These are phyloP conservation scores for Rhinoderma darwinii DNA, from an alignment of 2,113 vertebrate species.

Conservation along the genomic window DNA sequence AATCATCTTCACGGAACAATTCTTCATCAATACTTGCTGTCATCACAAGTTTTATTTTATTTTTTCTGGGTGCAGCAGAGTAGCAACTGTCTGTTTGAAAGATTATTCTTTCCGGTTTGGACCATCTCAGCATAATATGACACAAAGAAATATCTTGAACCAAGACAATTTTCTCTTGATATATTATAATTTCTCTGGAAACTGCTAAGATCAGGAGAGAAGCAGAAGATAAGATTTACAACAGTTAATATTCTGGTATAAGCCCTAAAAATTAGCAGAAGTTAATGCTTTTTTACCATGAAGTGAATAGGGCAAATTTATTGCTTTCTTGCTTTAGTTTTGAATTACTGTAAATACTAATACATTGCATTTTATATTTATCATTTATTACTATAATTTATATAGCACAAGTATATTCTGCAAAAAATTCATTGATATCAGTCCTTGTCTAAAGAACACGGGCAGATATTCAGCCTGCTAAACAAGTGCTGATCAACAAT, in stretches of 20 bases:
- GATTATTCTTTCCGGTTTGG: slow-evolving; percentile 37
- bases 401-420: neutral
- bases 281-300: neutral
- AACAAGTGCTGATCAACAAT: too few species aligned
- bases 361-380: neutral
- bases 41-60: slow-evolving; percentile 42
- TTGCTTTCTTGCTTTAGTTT: neutral
- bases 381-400: neutral
- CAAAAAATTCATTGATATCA: neutral
- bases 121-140: slow-evolving; percentile 50
- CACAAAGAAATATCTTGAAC: slow-evolving; percentile 32
- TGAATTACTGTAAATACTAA: neutral
- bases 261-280: neutral
- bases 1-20: slow-evolving; percentile 56
- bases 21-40: slow-evolving; percentile 54
- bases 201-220: slow-evolving; percentile 4
- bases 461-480: too few species aligned
- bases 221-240: slow-evolving; percentile 19
- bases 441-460: too few species aligned
- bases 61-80: slow-evolving; percentile 28
- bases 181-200: slow-evolving; percentile 31
- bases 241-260: neutral
- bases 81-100: slow-evolving; percentile 47
- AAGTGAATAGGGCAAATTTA: neutral
- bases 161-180: slow-evolving; percentile 39